Base-by-base conservation (phyloP, 2,797 vertebrate species). In the Champsocephalus gunnari region DNA sequence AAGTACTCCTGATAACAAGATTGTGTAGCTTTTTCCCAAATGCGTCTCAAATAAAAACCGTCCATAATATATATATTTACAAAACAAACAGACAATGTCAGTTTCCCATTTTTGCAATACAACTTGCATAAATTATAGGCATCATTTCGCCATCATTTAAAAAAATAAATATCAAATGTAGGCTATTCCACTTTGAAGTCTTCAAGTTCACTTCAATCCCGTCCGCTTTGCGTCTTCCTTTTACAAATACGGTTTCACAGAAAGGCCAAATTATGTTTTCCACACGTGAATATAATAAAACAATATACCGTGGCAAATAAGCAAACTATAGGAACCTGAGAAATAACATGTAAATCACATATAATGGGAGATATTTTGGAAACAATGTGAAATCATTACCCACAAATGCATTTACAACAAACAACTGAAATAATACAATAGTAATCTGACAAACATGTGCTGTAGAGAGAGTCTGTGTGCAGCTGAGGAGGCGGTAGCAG, bases 151-250 rank as follows among this genome's bases (percentile, higher is more conserved):
- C 96, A 92, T 97, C 89, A 86, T 97, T 99, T 93, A 99, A 95
- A 99, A 99, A 99, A 99, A 99, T 99, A 99, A 99, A 99, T 99
- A 99, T 98, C 96, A 99, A 99, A 99, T 98, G 96, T 98, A 97
- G 89, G 91, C 88, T 92, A 83, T 96, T 97, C 94, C 96, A 96
- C 96, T 96, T 96, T 94, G 95, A 96, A 96, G 95, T 96, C 96
- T 95, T 96, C 94, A 93, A 95, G 95, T 96, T 96, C 94, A 95
- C 86, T 64, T 95, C 95, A 94, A 95, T 94, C 94, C 95, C 92
- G 7, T 94, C 93, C 92, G 93, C 92, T 94, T 94, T 95, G 93
- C 93, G 93, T 96, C 95, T 65, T 84, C 93, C 92, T 95, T 71
- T 94, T 95, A 96, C 95, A 95, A 96, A 96, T 94, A 94, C 87